Evolutionary conservation across 2,888 invertebrate species (phyloP).

Genomic region (Drosophila prolongata): DNA sequence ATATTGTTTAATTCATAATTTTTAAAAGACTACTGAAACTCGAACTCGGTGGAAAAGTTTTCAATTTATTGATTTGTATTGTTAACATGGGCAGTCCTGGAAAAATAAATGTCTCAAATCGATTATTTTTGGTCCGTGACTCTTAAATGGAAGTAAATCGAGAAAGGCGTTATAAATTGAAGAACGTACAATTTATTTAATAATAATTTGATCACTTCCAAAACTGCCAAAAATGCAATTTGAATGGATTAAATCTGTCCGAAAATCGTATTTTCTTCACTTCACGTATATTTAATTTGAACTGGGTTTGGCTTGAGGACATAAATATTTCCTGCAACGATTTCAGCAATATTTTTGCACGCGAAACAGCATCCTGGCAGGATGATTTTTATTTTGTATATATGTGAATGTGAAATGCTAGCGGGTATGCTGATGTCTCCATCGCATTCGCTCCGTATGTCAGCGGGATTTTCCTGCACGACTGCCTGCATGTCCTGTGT

Average conservation of each 20-base stretch:
- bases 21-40: too few relatives aligned
- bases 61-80: too few relatives aligned
- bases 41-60: too few relatives aligned
- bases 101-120: too few relatives aligned
- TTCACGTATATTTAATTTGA: conserved; percentile 21
- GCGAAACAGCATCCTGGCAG: conserved; percentile 9
- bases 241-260: neutral
- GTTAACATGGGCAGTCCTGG: too few relatives aligned
- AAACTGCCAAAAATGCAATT: too few relatives aligned
- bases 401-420: conserved; percentile 54
- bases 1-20: too few relatives aligned
- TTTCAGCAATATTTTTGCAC: conserved; percentile 25
- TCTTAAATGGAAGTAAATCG: too few relatives aligned
- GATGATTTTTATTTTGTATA: conserved; percentile 24
- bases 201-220: too few relatives aligned
- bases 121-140: too few relatives aligned
- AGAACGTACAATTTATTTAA: too few relatives aligned
- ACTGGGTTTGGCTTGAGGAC: conserved; percentile 13
- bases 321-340: conserved; percentile 26
- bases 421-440: conserved; percentile 60
- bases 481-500: conserved; percentile 27
- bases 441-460: conserved; percentile 38
- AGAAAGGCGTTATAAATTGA: too few relatives aligned
- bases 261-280: neutral
- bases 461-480: conserved; percentile 31